A percentile compares a stretch with the other conserved stretches of the same genome.
phyloP scores from a whole-genome alignment of 2,888 invertebrate genomes.

The Adelognathus sp. region DNA sequence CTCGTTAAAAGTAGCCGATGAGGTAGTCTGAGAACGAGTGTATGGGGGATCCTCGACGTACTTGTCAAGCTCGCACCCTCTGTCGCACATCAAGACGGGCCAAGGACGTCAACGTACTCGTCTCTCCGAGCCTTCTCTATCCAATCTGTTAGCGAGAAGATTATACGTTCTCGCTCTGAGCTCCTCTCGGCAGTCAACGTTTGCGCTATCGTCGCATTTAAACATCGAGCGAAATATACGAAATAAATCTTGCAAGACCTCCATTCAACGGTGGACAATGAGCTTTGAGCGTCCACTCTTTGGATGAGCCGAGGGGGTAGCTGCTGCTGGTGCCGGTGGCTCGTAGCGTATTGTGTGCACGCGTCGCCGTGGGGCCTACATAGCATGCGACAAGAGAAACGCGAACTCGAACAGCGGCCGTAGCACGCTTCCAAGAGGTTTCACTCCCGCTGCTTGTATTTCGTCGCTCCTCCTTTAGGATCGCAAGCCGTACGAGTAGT shows the following conservation, averaged over 20 bases:
- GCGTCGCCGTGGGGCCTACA: conserved; percentile 65
- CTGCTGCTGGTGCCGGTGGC: conserved; percentile 44
- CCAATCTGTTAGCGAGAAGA: conserved; percentile 10
- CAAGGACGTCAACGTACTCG: conserved; percentile 17
- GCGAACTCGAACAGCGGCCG: conserved; percentile 70
- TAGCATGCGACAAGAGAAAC: conserved; percentile 68
- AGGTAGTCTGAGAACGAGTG: conserved; percentile 21
- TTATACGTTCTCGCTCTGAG: conserved; percentile 8
- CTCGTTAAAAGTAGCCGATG: conserved; percentile 56
- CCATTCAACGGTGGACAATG: conserved; percentile 80
- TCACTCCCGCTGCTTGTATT: conserved; percentile 64
- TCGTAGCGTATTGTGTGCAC: conserved; percentile 74
- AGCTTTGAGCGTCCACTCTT: conserved; percentile 75
- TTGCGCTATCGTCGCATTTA: conserved; percentile 79
- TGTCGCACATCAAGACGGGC: conserved; percentile 37
- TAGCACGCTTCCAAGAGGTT: conserved; percentile 50
- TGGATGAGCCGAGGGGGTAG: conserved; percentile 65
- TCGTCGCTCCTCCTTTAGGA: conserved; percentile 63
- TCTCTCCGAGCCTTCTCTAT: conserved; percentile 24
- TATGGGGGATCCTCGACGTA: conserved; percentile 24
- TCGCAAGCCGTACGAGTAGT: neutral
- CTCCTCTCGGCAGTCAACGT: conserved; percentile 65
- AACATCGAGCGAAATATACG: conserved; percentile 81
- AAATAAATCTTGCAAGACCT: conserved; percentile 81
- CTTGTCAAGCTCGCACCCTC: conserved; percentile 19